A percentile compares a stretch with the other conserved stretches of the same genome.
Evolutionary conservation across 64 coral and sea anemone species (phyloP).

Genomic region (Montipora capricornis): DNA sequence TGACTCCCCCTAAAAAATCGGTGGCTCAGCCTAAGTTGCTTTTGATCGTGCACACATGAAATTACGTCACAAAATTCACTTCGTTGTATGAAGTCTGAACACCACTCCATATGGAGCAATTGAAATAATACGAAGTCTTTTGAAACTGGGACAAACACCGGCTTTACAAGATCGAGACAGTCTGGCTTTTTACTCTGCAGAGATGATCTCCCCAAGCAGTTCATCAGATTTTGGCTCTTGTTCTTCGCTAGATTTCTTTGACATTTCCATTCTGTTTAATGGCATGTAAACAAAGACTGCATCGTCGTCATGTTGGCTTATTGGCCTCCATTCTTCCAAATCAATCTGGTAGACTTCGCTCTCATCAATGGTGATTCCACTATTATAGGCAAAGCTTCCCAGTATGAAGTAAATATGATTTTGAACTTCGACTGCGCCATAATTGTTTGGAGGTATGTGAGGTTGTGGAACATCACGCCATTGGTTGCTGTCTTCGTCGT

Average conservation of each 20-base stretch:
- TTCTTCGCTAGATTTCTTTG: background rate
- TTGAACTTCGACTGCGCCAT: constrained; percentile 19
- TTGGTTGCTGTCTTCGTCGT: constrained; percentile 16
- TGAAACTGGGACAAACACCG: too few species aligned
- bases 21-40: too few species aligned
- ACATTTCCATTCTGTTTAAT: background rate
- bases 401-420: constrained; percentile 36
- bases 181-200: background rate
- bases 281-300: constrained; percentile 42
- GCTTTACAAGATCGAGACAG: too few species aligned
- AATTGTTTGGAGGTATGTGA: constrained; percentile 37
- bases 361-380: constrained; percentile 21
- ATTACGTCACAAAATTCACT: too few species aligned
- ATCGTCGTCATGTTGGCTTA: background rate
- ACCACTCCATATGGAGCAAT: too few species aligned
- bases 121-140: too few species aligned
- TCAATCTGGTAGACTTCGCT: constrained; percentile 32
- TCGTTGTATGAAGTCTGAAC: too few species aligned
- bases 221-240: background rate
- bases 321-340: constrained; percentile 26
- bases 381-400: constrained; percentile 20
- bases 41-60: too few species aligned
- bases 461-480: constrained; percentile 27
- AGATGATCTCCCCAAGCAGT: background rate
- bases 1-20: too few species aligned